Base-by-base conservation (phyloP, 1,140 invertebrate species). In the Drosophila triauraria region DNA sequence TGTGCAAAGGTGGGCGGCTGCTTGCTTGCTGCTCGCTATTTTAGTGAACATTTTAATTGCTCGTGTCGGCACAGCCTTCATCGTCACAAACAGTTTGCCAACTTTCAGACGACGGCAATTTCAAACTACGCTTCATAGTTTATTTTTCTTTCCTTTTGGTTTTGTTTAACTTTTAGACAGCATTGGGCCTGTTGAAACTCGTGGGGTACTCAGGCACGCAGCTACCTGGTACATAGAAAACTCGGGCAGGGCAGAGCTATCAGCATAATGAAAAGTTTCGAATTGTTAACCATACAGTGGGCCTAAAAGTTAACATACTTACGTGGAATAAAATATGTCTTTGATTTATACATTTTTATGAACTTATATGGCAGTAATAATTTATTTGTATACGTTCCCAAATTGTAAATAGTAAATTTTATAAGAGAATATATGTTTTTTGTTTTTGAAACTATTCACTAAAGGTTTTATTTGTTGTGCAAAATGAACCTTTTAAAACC, bases 221-320 rank as follows among this genome's bases (percentile, higher is more conserved):
- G 43, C 30, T 75, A 72, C 69, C 69, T 72, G 69, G 38, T 47
- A 71, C 53, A 72, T 23, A 50, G 69, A 59, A 38, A 47, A 27
- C 23, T 47, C 17, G 54, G 50, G 35, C 35, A 30, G 48, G 59
- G 17, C 62, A 51, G 32, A 67, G 57, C 84, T 81, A 87, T 87
- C 83, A 87, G 80, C 83, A 88, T 88, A 87, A 87, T 87, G 83
- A 88, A 84, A 87, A 87, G 76, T 87, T 88, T 83, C 75, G 67
- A 83, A 83, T 80, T 86, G 71, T 82, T 82, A 72, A 50, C 69
- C 59, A 32, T 63, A 87, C 83, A 88, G 79, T 87, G 84, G 83
- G 84, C 48, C 20, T 35, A 25, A 71, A 63, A 42, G 40, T 42
- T 17, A 44, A 42, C 42, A 32, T 35, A 40, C 32, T 17, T 43